Percentiles rank a stretch among this genome's conserved stretches.
phyloP scores from a whole-genome alignment of 2,113 vertebrate genomes.

The Python bivittatus region DNA sequence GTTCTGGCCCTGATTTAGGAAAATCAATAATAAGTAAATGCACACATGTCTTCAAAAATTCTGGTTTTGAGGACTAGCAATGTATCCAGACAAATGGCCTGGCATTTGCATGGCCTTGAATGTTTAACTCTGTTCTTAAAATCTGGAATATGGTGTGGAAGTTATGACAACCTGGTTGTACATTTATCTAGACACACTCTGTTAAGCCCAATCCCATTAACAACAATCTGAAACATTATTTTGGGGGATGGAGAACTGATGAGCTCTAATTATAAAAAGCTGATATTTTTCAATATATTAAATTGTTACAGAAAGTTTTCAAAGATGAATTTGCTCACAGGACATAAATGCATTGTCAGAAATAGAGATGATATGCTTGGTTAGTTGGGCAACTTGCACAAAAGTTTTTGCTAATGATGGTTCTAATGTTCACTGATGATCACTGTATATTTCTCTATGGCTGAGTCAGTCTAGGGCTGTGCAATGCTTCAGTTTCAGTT shows the following conservation, averaged over 20 bases:
- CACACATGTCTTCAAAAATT: background rate
- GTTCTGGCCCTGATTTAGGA: background rate
- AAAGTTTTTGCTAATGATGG: background rate
- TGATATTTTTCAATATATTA: background rate
- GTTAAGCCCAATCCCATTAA: background rate
- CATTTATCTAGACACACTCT: background rate
- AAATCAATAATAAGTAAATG: background rate
- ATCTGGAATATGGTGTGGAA: background rate
- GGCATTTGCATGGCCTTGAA: background rate
- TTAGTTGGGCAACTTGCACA: background rate
- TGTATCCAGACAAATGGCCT: background rate
- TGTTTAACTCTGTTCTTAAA: background rate
- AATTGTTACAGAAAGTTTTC: too few relatives aligned
- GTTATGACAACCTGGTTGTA: background rate
- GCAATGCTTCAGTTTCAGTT: background rate
- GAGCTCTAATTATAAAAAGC: background rate
- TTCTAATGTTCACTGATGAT: background rate
- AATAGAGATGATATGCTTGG: background rate
- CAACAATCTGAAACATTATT: background rate
- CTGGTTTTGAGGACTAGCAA: background rate
- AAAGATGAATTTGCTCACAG: background rate
- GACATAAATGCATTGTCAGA: background rate
- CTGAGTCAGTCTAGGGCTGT: background rate
- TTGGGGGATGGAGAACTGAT: background rate
- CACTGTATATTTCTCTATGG: background rate